Base-by-base conservation (phyloP, 2,113 vertebrate genomes). In the Sorex araneus region DNA sequence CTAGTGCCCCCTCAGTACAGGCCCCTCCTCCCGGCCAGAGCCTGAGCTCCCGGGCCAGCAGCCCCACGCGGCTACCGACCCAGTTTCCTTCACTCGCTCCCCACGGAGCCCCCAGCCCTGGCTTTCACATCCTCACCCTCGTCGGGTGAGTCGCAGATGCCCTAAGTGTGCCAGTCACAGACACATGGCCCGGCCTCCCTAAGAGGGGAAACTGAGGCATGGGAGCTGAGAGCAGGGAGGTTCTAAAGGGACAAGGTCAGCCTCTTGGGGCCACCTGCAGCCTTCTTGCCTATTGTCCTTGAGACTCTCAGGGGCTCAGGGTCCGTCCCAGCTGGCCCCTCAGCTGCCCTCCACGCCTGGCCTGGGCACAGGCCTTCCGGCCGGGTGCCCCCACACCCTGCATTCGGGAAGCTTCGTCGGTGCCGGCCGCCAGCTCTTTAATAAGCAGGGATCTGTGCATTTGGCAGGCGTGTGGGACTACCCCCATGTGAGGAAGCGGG, bases 391-490 rank as follows among this genome's bases (percentile, higher is more conserved):
- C 40, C 7, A 7, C 40, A 40, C 40, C 40, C 40, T 40, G 40
- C 40, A 40, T 40, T 40, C 40, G 7, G 40, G 40, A 40, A 40
- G n/a, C n/a, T n/a, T n/a, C n/a, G n/a, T n/a, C 47, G 8, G 47
- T 50, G 47, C 50, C 2, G 50, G 50, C 16, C 9, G 40, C 50
- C 50, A 11, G 50, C 50, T 54, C 4, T 54, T 18, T 54, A 54
- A 54, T 18, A 11, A 54, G 50, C 50, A 9, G 74, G 21, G 28
- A 12, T n/a, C 47, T 32, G 43, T 60, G 10, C 30, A 34, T 40
- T 1, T 18, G 6, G 11, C 36, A 25, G 21, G 23, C 3, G 47
- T 73, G 2, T 3, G 36, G 32, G 0, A 0, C 1, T 16, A 0
- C 36, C 43, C 0, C n/a, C 32, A 15, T n/a, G 67, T 2, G 0